phyloP scores from a whole-genome alignment of 2,888 invertebrate species.

The Perizoma flavofasciatum region DNA sequence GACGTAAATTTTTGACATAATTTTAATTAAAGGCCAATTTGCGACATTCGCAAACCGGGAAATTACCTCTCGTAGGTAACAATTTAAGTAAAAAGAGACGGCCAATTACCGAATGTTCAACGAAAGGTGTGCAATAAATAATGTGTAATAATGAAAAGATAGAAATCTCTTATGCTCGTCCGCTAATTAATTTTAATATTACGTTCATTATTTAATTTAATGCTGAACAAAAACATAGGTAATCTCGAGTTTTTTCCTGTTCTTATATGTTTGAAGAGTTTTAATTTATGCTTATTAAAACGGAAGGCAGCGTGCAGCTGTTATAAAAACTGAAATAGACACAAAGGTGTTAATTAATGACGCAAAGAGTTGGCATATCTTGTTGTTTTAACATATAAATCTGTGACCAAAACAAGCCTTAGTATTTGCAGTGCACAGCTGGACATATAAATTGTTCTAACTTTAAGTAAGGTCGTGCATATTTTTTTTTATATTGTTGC shows the following conservation, averaged over 20 bases:
- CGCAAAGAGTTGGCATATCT: too few species aligned
- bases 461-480: too few species aligned
- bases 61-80: conserved; percentile 55
- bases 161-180: conserved; percentile 30
- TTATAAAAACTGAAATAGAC: not conserved
- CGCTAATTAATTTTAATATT: conserved; percentile 38
- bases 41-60: conserved; percentile 63
- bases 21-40: conserved; percentile 78
- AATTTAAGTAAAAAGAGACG: conserved; percentile 47
- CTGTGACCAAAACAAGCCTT: too few species aligned
- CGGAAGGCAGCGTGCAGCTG: conserved; percentile 11
- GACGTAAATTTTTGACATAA: conserved; percentile 69
- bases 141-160: conserved; percentile 33
- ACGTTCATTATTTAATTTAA: conserved; percentile 31
- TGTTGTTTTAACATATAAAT: too few species aligned
- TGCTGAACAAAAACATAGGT: conserved; percentile 18
- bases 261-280: conserved; percentile 12
- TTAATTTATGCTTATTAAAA: conserved; percentile 25
- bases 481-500: too few species aligned
- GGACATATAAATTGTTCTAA: too few species aligned
- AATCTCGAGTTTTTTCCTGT: conserved; percentile 21
- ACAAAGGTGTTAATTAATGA: not conserved
- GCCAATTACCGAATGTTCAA: conserved; percentile 35
- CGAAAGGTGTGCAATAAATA: conserved; percentile 18
- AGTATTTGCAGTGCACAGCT: too few species aligned